phyloP scores from a whole-genome alignment of 2,888 invertebrate genomes.

The Deilephila elpenor region DNA sequence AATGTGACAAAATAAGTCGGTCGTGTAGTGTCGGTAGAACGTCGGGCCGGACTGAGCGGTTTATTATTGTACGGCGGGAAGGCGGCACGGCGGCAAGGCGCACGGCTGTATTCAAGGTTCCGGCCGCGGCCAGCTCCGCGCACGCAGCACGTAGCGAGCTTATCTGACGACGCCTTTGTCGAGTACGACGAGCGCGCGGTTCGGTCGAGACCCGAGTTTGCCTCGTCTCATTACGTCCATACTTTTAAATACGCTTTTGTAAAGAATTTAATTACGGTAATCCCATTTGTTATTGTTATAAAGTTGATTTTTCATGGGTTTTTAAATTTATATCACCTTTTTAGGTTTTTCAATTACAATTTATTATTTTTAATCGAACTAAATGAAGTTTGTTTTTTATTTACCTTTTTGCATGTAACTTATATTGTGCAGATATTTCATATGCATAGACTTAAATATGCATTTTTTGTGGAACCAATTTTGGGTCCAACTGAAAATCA shows the following conservation, averaged over 20 bases:
- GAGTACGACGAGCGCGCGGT: slow-evolving; percentile 57
- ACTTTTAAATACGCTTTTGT: slow-evolving; percentile 24
- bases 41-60: slow-evolving; percentile 77
- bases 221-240: slow-evolving; percentile 45
- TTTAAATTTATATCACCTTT: not conserved
- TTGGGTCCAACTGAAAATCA: too few relatives aligned
- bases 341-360: not conserved
- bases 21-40: slow-evolving; percentile 80
- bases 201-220: slow-evolving; percentile 36
- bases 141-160: slow-evolving; percentile 68
- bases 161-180: slow-evolving; percentile 74
- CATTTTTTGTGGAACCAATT: too few relatives aligned
- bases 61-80: slow-evolving; percentile 79
- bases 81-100: slow-evolving; percentile 70
- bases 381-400: too few relatives aligned
- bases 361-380: too few relatives aligned
- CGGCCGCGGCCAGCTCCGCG: slow-evolving; percentile 62
- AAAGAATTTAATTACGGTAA: slow-evolving; percentile 4
- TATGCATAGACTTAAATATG: too few relatives aligned
- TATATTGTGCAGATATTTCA: too few relatives aligned
- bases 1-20: slow-evolving; percentile 59
- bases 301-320: not conserved
- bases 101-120: slow-evolving; percentile 77
- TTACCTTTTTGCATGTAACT: too few relatives aligned
- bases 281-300: not conserved